Base-by-base conservation (phyloP, 1,140 invertebrate species). In the Pectinophora gossypiella region DNA sequence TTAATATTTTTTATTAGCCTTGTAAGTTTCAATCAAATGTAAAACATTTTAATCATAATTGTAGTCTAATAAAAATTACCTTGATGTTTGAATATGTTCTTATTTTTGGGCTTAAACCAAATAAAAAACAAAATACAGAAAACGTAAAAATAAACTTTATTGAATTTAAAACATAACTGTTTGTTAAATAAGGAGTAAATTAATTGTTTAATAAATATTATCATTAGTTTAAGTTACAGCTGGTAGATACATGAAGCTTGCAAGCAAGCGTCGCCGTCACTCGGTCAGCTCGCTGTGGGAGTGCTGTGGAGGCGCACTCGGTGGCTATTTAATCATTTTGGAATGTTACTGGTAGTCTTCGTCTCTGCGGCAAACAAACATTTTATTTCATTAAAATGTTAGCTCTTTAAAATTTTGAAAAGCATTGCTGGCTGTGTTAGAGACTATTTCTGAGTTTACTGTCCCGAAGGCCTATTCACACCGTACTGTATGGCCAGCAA, bases 351-450 rank as follows among this genome's bases (percentile, higher is more conserved):
- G 56, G 74, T 61, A 19, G 74, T 78, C 81, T 85, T 85, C 76
- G 70, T 78, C 64, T 85, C 81, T 83, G 81, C 56, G 60, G 74
- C 72, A 82, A 81, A 85, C 67, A 82, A 81, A 78, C 61, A 68
- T 64, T 70, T 67, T 61, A 46, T 35, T 49, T 49, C n/a, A 58
- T 71, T 68, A 72, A 44, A 10, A 40, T 18, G 4, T 6, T 40
- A 16, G 36, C n/a, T 40, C 36, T 15, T 15, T 1, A 40, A 40
- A n/a, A n/a, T n/a, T n/a, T 40, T 18, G 13, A 40, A 40, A 15
- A 7, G 7, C 10, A 18, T 15, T 40, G 16, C 36, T 40, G 16
- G 7, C 10, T 40, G 23, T 27, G 12, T 27, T 27, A 6, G 5
- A 27, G 12, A 27, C 23, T 27, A 27, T 12, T 27, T n/a, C n/a